phyloP scores from a whole-genome alignment of 2,113 vertebrate genomes.

The Clarias batrachus region DNA sequence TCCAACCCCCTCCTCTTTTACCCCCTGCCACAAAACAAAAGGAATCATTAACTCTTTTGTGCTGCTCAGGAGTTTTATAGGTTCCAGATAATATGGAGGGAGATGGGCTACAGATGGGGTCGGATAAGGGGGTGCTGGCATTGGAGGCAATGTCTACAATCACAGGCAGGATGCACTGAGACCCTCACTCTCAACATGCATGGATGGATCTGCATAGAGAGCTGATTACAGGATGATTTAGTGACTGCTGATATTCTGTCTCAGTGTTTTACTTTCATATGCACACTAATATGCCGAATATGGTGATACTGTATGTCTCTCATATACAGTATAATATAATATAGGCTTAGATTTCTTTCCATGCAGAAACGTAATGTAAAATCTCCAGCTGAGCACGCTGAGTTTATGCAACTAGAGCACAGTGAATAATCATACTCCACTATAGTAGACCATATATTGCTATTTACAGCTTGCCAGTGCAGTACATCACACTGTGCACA shows the following conservation, averaged over 20 bases:
- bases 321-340: not conserved
- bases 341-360: not conserved
- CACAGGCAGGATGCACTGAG: constrained; percentile 50
- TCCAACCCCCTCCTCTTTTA: constrained; percentile 30
- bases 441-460: constrained; percentile 20
- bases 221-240: constrained; percentile 74
- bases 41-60: constrained; percentile 83
- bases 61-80: constrained; percentile 78
- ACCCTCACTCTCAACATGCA: constrained; percentile 54
- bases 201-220: constrained; percentile 58
- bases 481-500: constrained; percentile 31
- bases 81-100: constrained; percentile 77
- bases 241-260: constrained; percentile 57
- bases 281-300: constrained; percentile 26
- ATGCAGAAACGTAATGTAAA: not conserved
- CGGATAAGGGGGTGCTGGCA: constrained; percentile 64
- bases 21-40: constrained; percentile 72
- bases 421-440: constrained; percentile 3
- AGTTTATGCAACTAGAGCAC: constrained; percentile 22
- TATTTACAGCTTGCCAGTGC: constrained; percentile 41
- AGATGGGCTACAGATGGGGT: constrained; percentile 75
- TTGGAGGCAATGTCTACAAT: constrained; percentile 46
- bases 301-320: not conserved
- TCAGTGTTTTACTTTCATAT: constrained; percentile 29
- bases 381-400: constrained; percentile 10